phyloP scores from a whole-genome alignment of 2,888 invertebrate species.

The Oxystoma pomonae region DNA sequence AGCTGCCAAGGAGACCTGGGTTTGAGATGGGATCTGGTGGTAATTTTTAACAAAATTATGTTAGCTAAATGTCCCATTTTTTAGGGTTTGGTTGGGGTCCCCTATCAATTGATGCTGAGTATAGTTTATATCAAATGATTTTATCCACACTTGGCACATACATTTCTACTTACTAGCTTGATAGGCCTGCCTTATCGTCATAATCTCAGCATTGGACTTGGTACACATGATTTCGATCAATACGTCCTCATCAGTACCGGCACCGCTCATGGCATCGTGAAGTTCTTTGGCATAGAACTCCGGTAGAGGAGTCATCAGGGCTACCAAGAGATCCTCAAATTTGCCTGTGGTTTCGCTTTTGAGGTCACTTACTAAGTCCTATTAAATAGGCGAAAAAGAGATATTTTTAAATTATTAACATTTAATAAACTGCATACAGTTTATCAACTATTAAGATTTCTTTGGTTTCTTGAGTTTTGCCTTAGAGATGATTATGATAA shows the following conservation, averaged over 20 bases:
- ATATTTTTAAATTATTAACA: too few species aligned
- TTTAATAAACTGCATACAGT: too few species aligned
- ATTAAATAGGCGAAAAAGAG: too few species aligned
- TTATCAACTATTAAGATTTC: too few species aligned
- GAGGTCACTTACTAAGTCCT: slow-evolving; percentile 73
- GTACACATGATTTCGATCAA: slow-evolving; percentile 88
- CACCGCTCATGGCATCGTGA: slow-evolving; percentile 77
- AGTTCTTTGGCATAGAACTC: slow-evolving; percentile 82
- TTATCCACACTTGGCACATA: background rate
- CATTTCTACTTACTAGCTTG: slow-evolving; percentile 60
- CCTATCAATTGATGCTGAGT: too few species aligned
- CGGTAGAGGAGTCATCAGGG: slow-evolving; percentile 79
- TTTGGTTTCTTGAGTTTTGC: too few species aligned
- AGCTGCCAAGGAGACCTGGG: too few species aligned
- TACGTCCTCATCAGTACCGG: slow-evolving; percentile 81
- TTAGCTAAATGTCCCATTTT: too few species aligned
- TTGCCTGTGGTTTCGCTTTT: slow-evolving; percentile 87
- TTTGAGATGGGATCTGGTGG: too few species aligned
- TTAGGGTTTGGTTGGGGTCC: too few species aligned
- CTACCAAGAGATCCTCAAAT: slow-evolving; percentile 79
- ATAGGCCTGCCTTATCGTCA: slow-evolving; percentile 73
- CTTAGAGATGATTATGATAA: too few species aligned
- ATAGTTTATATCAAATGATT: background rate
- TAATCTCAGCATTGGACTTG: slow-evolving; percentile 79
- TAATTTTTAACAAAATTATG: too few species aligned